phyloP scores from a whole-genome alignment of 2,113 vertebrate species.

The Copsychus sechellarum region DNA sequence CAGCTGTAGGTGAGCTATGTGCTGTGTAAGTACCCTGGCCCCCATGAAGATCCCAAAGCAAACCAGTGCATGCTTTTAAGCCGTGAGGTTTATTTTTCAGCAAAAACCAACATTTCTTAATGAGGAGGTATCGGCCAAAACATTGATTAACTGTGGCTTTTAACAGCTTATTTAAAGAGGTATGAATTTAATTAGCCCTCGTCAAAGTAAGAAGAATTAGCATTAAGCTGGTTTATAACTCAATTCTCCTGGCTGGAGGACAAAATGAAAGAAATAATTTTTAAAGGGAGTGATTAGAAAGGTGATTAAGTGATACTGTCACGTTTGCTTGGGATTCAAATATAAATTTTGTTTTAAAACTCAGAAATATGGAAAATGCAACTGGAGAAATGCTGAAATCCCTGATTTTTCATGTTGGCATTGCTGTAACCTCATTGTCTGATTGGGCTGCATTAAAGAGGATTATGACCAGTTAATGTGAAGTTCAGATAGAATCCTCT shows the following conservation, averaged over 20 bases:
- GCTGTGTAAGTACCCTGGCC: constrained; percentile 10
- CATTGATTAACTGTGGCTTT: constrained; percentile 52
- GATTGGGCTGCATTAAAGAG: not conserved
- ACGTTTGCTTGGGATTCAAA: not conserved
- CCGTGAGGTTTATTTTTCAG: not conserved
- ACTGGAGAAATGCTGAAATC: not conserved
- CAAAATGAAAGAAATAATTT: not conserved
- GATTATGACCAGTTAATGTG: not conserved
- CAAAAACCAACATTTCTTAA: constrained; percentile 14
- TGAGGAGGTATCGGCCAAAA: not conserved
- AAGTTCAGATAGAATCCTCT: not conserved
- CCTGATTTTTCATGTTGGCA: not conserved
- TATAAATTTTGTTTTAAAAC: not conserved
- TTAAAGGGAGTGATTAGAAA: constrained; percentile 8
- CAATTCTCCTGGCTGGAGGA: constrained; percentile 26
- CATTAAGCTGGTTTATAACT: constrained; percentile 44
- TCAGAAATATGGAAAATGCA: not conserved
- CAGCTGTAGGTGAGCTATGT: constrained; percentile 15
- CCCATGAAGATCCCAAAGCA: not conserved
- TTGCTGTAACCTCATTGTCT: not conserved
- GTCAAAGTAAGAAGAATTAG: constrained; percentile 54
- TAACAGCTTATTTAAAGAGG: constrained; percentile 51
- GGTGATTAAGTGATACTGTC: not conserved
- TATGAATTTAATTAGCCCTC: constrained; percentile 43
- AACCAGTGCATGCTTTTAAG: not conserved